Conservation (phyloP, 2,113 vertebrate species). For the Colistium nudipinnis region DNA sequence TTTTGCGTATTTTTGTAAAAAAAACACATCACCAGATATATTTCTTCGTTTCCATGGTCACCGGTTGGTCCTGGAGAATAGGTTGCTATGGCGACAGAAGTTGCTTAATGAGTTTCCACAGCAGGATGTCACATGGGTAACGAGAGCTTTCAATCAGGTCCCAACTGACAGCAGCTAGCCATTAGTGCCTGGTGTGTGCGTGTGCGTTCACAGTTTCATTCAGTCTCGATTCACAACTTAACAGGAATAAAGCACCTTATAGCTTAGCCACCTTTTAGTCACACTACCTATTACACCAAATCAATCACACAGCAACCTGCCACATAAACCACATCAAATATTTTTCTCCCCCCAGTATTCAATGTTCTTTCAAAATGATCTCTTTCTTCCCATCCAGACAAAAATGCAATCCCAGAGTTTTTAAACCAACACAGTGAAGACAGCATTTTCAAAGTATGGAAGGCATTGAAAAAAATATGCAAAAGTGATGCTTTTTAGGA, state of each 20-base stretch:
- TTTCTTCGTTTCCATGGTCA: slow-evolving; percentile 74
- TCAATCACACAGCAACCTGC: not conserved
- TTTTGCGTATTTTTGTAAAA: not conserved
- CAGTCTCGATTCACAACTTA: slow-evolving; percentile 35
- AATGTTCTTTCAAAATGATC: not conserved
- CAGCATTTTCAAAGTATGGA: not conserved
- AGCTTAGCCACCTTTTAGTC: not conserved
- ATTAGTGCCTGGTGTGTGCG: slow-evolving; percentile 40
- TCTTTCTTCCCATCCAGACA: not conserved
- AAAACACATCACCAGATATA: slow-evolving; percentile 25
- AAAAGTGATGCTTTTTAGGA: no score
- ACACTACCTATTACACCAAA: not conserved
- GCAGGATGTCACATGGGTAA: slow-evolving; percentile 70
- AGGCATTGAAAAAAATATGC: no score
- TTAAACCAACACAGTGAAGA: not conserved
- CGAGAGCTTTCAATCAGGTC: slow-evolving; percentile 66
- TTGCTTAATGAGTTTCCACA: slow-evolving; percentile 77
- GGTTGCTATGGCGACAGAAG: slow-evolving; percentile 75
- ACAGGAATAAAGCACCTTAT: slow-evolving; percentile 38
- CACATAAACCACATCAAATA: not conserved
- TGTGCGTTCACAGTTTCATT: slow-evolving; percentile 31
- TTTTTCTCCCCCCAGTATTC: not conserved
- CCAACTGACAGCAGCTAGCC: slow-evolving; percentile 58
- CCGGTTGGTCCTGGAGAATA: slow-evolving; percentile 61
- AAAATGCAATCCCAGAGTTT: not conserved